A percentile compares a stretch with the other conserved stretches of the same genome.
These are phyloP conservation scores for Matsumyia berberina DNA, from an alignment of 2,888 invertebrate genomes.

Conservation along the genomic window DNA sequence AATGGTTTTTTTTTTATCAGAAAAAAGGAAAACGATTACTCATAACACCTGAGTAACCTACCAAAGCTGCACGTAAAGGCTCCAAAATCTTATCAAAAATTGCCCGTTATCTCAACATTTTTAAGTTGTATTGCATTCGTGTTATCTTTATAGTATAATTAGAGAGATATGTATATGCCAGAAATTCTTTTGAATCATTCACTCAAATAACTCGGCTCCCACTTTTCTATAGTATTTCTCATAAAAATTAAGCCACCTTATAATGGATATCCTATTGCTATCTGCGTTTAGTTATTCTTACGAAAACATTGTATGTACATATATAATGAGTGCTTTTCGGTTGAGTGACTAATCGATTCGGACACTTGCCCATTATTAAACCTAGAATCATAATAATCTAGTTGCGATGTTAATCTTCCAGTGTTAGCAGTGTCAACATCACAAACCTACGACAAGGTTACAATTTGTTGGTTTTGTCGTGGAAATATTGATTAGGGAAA, in stretches of 20 bases:
- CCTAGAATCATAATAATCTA: constrained; percentile 28
- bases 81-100: constrained; percentile 16
- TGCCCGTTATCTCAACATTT: constrained; percentile 12
- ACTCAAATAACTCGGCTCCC: background rate
- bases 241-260: constrained; percentile 4
- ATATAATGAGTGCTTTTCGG: background rate
- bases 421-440: constrained; percentile 25
- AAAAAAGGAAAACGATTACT: constrained; percentile 16
- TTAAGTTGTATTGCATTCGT: constrained; percentile 1
- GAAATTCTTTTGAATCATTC: constrained; percentile 5
- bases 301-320: constrained; percentile 1
- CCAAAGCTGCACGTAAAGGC: background rate
- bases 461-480: constrained; percentile 3
- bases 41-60: background rate
- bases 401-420: constrained; percentile 19
- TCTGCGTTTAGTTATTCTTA: constrained; percentile 21
- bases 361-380: constrained; percentile 14
- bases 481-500: constrained; percentile 34
- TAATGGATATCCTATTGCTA: constrained; percentile 3
- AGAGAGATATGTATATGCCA: background rate
- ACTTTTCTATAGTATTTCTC: background rate
- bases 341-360: constrained; percentile 16
- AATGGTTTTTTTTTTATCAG: background rate
- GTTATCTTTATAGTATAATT: constrained; percentile 25
- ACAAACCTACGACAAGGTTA: constrained; percentile 57